Base-by-base conservation (phyloP, 2,113 vertebrate species). In the Megalops atlanticus region DNA sequence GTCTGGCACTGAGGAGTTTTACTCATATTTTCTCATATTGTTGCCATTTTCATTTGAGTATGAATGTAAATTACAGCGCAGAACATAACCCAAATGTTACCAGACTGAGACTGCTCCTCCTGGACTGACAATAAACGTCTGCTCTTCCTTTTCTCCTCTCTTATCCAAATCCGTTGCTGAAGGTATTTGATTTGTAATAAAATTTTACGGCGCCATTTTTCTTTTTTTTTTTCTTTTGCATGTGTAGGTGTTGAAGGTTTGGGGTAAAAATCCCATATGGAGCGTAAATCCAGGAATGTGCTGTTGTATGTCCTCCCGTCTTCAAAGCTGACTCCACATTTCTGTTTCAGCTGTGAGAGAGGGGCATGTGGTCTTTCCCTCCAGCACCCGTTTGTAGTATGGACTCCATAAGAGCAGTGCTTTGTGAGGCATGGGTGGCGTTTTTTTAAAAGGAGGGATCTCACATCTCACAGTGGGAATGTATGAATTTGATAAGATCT, bases 321-420 rank as follows among this genome's bases (percentile, higher is more conserved):
- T 91, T 88, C 85, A 90, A 90, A 88, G 90, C 92, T 93, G 91
- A 93, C 90, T 87, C 91, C 90, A 89, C 85, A 89, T 90, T 90
- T 91, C 88, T 88, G 84, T 64, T 64, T 54, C 31, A 91, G 84
- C 89, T 88, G 89, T 86, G 88, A 85, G 84, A 87, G 89, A 88
- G 89, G 92, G 90, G 87, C 90, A 92, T 89, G 86, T 91, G 88
- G 85, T 88, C 82, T 27, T 90, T 93, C 92, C 76, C 43, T 87
- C 80, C 87, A 81, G 85, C 78, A 40, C 21, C 79, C 27, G 49
- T 71, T 77, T 82, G 43, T 86, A 86, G 86, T 84, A 85, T 87
- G 85, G 58, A 31, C 58, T 31, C 24, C 10, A 87, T 83, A 87
- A 88, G 83, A 84, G 71, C 86, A 81, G 82, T 68, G 54, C 68